Evolutionary conservation across 2,113 vertebrate species (phyloP).

Genomic region (Platysteira castanea): DNA sequence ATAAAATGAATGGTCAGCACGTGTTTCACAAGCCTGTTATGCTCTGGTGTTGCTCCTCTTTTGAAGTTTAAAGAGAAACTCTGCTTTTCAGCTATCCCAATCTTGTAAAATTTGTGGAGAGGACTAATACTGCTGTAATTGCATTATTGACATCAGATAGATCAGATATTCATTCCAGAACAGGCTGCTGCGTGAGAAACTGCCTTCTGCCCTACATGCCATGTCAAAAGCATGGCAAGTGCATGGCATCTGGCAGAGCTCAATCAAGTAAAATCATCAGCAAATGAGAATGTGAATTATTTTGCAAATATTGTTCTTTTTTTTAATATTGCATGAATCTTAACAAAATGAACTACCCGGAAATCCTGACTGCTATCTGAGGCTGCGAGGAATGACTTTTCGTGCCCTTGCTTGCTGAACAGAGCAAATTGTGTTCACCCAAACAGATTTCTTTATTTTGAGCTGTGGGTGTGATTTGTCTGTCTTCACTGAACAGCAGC

Average conservation of each 20-base stretch:
- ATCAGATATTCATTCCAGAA: background rate
- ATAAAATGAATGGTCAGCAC: background rate
- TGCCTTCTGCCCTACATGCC: background rate
- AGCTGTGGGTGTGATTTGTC: background rate
- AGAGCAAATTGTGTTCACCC: background rate
- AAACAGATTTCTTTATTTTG: background rate
- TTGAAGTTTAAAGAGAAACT: background rate
- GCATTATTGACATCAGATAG: background rate
- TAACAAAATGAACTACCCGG: background rate
- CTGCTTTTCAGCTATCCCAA: background rate
- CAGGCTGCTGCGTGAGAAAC: background rate
- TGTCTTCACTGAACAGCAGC: constrained; percentile 2
- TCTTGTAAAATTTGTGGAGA: background rate
- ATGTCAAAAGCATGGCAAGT: background rate
- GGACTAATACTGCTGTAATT: background rate
- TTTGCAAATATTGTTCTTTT: background rate
- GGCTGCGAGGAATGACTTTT: background rate
- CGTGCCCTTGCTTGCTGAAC: background rate
- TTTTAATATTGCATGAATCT: background rate
- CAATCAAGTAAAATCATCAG: background rate
- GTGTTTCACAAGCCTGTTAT: background rate
- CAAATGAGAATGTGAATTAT: background rate
- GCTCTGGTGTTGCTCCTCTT: background rate
- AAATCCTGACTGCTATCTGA: background rate
- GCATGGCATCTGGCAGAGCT: background rate